Evolutionary conservation across 2,797 vertebrate species (phyloP), one percentile per base, ranked within the genome.

Genomic region (Myotis daubentonii): DNA sequence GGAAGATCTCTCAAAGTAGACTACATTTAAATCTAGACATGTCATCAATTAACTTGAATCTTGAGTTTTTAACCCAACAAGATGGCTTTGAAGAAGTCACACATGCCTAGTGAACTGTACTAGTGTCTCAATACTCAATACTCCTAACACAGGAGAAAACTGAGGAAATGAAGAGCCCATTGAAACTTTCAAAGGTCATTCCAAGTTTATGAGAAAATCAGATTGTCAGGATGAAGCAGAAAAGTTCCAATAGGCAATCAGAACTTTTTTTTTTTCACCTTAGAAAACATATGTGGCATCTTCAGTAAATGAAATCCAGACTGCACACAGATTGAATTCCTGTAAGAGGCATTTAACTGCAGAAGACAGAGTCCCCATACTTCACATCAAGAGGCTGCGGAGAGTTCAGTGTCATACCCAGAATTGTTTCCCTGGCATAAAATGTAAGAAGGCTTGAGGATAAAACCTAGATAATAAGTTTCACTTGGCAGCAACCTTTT

Each of bases 381-480:
- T 65, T 91, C 19, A 88, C 11, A 74, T 60, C 9, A 9, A 5
- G 38, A 53, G 81, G 20, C 44, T 80, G 6, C 66, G 33, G 83
- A 74, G 65, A 90, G 78, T 75, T 91, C 66, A 94, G 2, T 25
- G 55, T 80, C 10, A 7, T n/a, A 49, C n/a, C 12, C 41, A 33
- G 60, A 82, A 76, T 25, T 87, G 22, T 71, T 93, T 83, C 74
- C 33, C 36, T 83, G 80, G 30, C 20, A 47, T 92, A 80, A 93
- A 95, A 78, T 75, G 1, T 65, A 89, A 83, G 89, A 57, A 8
- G 22, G 57, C 57, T 75, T 72, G 57, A 92, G 57, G 38, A 60
- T 38, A 76, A 94, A 93, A 72, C n/a, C 72, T 90, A 76, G 47
- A 95, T 30, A 89, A 28, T 72, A 71, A 71, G 78, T 90, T 89